Evolutionary conservation across 2,888 invertebrate genomes (phyloP), one percentile per base, ranked within the genome.

Genomic region (Eudasyphora cyanicolor): DNA sequence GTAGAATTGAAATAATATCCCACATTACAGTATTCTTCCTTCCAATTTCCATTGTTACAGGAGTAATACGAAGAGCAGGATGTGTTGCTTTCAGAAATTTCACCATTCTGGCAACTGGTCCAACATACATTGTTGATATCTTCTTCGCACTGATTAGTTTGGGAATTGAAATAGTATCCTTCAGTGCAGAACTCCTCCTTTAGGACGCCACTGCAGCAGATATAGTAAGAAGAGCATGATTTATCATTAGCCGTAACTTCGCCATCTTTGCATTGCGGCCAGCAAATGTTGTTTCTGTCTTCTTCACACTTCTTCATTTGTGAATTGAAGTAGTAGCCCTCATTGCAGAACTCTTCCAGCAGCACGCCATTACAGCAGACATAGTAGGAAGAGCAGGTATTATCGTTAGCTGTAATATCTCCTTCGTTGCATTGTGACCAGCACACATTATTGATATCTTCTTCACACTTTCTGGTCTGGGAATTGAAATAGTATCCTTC

Each of bases 401-500:
- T 27, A 0, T 17, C 19, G 24, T 38, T 12, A 0, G 0, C 38
- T 76, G 8, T 80, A 85, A 42, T 27, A 45, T 10, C 29, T 32
- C 19, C 14, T 42, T 67, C 67, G n/a, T 6, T 42, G 21, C 14
- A 21, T 21, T 24, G 8, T 12, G 32, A 27, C 69, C 2, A 51
- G 2, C 75, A 64, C n/a, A 29, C 42, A 32, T 67, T 24, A 2
- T 49, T 51, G 2, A n/a, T 27, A 54, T 85, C 79, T n/a, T 57
- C 10, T 45, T 71, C 38, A 64, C 84, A 85, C 27, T 62, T 8
- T 57, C 38, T 1, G 0, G 12, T 24, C 0, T 73, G 0, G 0
- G 0, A 38, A 69, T 90, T 76, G 17, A 87, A 90, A 24, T 86
- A 87, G 45, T 88, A 87, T 3, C 87, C 88, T 2, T 27, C 60